Evolutionary conservation across 2,888 invertebrate species (phyloP), one percentile per base, ranked within the genome.

Genomic region (Drosophila neutralis): DNA sequence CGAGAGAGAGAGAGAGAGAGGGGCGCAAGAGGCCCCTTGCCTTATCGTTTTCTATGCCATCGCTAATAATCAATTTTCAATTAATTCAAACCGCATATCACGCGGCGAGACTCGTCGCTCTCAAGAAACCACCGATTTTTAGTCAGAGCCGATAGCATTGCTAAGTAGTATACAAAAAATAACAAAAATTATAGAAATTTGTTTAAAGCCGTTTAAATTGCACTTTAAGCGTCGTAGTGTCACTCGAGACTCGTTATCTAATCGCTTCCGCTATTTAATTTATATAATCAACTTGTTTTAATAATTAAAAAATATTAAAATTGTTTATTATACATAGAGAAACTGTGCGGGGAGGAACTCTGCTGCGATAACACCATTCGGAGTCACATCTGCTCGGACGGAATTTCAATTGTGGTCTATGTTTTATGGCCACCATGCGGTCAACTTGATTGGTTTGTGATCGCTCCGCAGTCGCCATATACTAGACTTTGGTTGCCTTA

Each of bases 241-340:
- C 87, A 83, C 80, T 80, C 72, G 77, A 64, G 62, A 56, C n/a
- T 7, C 36, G 63, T 73, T 82, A 91, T 91, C 92, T 91, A 87
- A 91, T 91, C 91, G 40, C 54, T 76, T 74, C 72, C 51, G 79
- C 87, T 85, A 88, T 91, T 91, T 91, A 91, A 90, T 91, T 91
- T 91, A 91, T 91, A 90, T 90, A 91, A 91, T 90, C 84, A 86
- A 74, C 78, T 80, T 90, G 91, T 91, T 91, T 91, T 83, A 76
- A 83, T 90, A 91, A 91, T 91, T 91, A 90, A 90, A 91, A 91
- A 87, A 87, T 91, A 88, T 91, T 88, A 83, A 88, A 88, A 88
- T 88, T 83, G 83, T 87, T 82, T 83, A 87, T 83, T 75, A 76
- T 74, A 75, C 62, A 65, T 53, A 73, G 62, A 49, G 40, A 68